Percentiles rank a stretch among this genome's conserved stretches.
These are phyloP conservation scores for Capitulum mitella DNA, from an alignment of 2,888 invertebrate genomes.

Conservation along the genomic window DNA sequence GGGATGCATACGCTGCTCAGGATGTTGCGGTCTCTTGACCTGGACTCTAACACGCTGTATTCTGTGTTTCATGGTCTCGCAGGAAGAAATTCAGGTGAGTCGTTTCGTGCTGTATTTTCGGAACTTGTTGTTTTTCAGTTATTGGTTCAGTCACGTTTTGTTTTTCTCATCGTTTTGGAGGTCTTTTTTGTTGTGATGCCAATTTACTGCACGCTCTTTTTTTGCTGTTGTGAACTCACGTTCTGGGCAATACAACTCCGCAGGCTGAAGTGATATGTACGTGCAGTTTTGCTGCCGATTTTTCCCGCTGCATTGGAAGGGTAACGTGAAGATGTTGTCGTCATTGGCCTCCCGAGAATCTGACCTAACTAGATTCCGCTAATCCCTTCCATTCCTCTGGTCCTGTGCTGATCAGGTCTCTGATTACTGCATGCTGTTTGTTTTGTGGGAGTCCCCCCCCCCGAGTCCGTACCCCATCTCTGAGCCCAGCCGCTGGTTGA, in stretches of 20 bases:
- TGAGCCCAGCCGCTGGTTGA: too few relatives aligned
- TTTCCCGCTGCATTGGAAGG: too few relatives aligned
- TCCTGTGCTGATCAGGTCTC: too few relatives aligned
- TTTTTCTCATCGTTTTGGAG: neutral
- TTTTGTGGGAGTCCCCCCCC: too few relatives aligned
- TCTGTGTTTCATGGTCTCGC: neutral
- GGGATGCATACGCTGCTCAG: neutral
- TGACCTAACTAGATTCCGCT: neutral
- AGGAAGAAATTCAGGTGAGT: conserved; percentile 6
- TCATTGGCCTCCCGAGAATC: too few relatives aligned
- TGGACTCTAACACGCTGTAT: neutral
- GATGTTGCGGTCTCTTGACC: neutral
- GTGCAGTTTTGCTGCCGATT: too few relatives aligned
- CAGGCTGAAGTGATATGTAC: too few relatives aligned
- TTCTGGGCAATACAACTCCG: too few relatives aligned
- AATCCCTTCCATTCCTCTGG: too few relatives aligned
- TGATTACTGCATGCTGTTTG: too few relatives aligned
- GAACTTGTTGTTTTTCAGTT: neutral
- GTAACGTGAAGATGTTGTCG: too few relatives aligned
- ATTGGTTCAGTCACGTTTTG: neutral
- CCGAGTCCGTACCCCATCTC: too few relatives aligned
- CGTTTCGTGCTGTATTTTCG: neutral
- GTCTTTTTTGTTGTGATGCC: neutral
- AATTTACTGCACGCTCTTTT: neutral
- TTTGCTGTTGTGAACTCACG: neutral